Evolutionary conservation across 2,888 invertebrate genomes (phyloP).

Genomic region (Andricus quercusramuli): DNA sequence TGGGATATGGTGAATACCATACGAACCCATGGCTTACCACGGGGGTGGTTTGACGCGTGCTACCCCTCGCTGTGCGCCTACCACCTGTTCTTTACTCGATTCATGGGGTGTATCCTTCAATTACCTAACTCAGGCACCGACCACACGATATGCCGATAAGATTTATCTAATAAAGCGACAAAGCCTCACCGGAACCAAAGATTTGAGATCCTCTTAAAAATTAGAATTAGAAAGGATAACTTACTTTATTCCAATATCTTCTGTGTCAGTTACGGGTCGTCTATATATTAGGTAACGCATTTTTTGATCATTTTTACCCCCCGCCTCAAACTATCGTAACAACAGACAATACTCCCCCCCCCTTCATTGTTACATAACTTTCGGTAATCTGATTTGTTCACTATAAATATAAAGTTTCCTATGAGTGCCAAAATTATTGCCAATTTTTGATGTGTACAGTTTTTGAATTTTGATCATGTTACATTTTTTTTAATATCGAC

Average conservation of each 20-base stretch:
- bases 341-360: too few relatives aligned
- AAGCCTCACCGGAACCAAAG: background rate
- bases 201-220: background rate
- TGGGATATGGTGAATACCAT: constrained; percentile 44
- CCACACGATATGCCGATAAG: constrained; percentile 59
- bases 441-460: too few relatives aligned
- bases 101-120: constrained; percentile 60
- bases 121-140: constrained; percentile 59
- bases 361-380: too few relatives aligned
- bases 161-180: constrained; percentile 48
- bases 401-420: too few relatives aligned
- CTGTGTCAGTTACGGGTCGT: background rate
- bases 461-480: too few relatives aligned
- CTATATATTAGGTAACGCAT: too few relatives aligned
- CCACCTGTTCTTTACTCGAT: constrained; percentile 72
- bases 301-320: too few relatives aligned
- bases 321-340: too few relatives aligned
- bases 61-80: constrained; percentile 71
- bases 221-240: background rate
- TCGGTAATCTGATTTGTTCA: too few relatives aligned
- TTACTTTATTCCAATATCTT: background rate
- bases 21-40: constrained; percentile 61
- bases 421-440: too few relatives aligned
- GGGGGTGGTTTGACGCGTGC: constrained; percentile 73
- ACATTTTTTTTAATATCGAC: too few relatives aligned